A percentile compares a stretch with the other conserved stretches of the same genome.
Evolutionary conservation across 2,797 vertebrate species (phyloP).

Genomic region (Todus mexicanus): DNA sequence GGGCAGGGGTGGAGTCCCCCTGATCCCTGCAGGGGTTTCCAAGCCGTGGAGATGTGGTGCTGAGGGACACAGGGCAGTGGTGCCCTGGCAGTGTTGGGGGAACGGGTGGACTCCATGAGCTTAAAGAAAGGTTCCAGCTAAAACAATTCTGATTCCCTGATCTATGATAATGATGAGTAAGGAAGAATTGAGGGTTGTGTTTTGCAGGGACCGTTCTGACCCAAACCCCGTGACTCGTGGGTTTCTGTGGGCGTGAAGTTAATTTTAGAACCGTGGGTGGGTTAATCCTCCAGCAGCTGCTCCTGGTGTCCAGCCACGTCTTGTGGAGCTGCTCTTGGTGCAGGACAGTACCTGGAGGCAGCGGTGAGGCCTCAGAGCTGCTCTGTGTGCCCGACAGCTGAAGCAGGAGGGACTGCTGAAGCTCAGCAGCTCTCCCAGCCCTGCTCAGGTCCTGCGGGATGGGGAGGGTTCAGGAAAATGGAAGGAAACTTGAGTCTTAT

Average conservation of each 20-base stretch:
- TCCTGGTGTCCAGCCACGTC: not conserved
- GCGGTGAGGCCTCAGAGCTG: not conserved
- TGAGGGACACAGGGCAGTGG: not conserved
- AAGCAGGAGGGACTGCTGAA: not conserved
- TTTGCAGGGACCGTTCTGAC: not conserved
- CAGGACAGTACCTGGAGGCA: not conserved
- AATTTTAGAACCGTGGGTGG: not conserved
- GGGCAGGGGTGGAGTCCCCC: not conserved
- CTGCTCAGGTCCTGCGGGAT: not conserved
- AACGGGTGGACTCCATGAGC: not conserved
- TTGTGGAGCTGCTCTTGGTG: too few relatives aligned
- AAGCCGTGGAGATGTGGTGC: not conserved
- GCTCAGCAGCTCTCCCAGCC: not conserved
- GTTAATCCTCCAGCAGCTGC: not conserved
- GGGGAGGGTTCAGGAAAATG: not conserved
- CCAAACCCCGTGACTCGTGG: fast-evolving
- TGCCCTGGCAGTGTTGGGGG: not conserved
- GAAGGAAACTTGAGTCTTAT: not conserved
- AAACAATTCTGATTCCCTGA: not conserved
- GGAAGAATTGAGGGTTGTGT: not conserved
- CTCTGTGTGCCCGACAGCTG: not conserved
- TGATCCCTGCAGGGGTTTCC: not conserved
- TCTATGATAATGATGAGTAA: not conserved
- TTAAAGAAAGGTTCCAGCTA: not conserved
- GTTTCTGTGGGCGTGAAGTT: not conserved